Evolutionary conservation across 53 echinoderm and acorn worm species (phyloP), one percentile per base, ranked within the genome.

Genomic region (Stichopus horrens): DNA sequence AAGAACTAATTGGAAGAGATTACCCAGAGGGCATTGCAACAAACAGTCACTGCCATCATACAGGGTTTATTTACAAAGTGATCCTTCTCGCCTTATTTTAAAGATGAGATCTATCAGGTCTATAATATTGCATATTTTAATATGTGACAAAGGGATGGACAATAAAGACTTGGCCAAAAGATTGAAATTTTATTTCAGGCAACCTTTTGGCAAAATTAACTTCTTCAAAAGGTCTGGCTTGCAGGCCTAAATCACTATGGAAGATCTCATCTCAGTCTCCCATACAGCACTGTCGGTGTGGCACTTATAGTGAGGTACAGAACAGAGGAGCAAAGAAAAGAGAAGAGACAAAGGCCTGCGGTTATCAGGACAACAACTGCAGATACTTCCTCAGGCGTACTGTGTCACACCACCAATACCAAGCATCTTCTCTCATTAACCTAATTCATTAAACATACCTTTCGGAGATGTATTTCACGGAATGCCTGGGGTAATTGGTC

Each of bases 21-120:
- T 81, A 81, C 81, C 81, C 81, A 81, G 58, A 81, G 58, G 58
- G 81, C 81, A 81, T 21, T 81, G 81, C 81, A 81, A 58, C 58
- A 5, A 56, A 10, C 71, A 71, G 63, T 63, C 63, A 71, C 19
- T 71, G 71, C 71, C 59, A n/a, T 71, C 71, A 71, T 71, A 71
- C 7, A 71, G 71, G 37, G 71, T 71, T 71, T 71, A 71, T 71
- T 16, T 37, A 71, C 71, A 7, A 13, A 71, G 19, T 5, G 71
- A 16, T 71, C 71, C 7, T 71, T 18, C 71, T n/a, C 6, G 8
- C 13, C 59, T 71, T 71, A n/a, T n/a, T 71, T 71, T 71, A 71
- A 59, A 71, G 71, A 71, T 19, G 71, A 71, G 71, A 18, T 59
- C 8, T 59, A 9, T 59, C 18, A 5, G 5, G 18, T n/a, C 14